Base-by-base conservation (phyloP, 1,140 invertebrate species). In the Chironomus striatipennis region DNA sequence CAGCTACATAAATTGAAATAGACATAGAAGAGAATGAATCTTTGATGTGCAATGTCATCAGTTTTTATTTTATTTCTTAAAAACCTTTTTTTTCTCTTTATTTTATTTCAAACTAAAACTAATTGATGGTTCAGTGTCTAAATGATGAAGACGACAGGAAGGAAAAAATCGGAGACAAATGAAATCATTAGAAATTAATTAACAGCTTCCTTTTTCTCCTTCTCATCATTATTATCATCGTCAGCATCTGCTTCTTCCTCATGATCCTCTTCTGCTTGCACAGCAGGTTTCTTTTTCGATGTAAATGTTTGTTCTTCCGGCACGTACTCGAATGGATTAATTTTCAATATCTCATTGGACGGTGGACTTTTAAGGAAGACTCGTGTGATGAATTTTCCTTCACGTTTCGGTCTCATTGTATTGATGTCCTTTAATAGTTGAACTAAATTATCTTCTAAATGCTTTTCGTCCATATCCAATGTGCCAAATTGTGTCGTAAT, bases 361-460 rank as follows among this genome's bases (percentile, higher is more conserved):
- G 87, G 87, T 4, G 85, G 83, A 78, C 86, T 87, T 57, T 79
- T 85, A 0, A 83, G 77, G n/a, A 79, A 73, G 10, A 83, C 79
- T 74, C 88, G 88, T 17, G 85, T 87, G 73, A 94, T 88, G 78
- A 93, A 93, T 21, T 82, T 78, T 8, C 87, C 88, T 74, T 86
- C 83, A 67, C 87, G 82, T 78, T 88, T 90, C 9, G 90, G 90
- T 76, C 86, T 85, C 67, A 83, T 83, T 2, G 76, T 77, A 77
- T 90, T 81, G 73, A 93, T 78, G 80, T 92, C 88, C 75, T 87
- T 83, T 18, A 94, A 75, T 73, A 93, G 75, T 0, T 83, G 79
- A 65, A 79, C 79, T 77, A 93, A 86, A 80, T 95, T 95, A 76
- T 89, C 89, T 79, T 90, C 89, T 70, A 94, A 83, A 57, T 90